These are phyloP conservation scores for Thereuonema tuberculata DNA, from an alignment of 1,140 invertebrate species.

Conservation along the genomic window DNA sequence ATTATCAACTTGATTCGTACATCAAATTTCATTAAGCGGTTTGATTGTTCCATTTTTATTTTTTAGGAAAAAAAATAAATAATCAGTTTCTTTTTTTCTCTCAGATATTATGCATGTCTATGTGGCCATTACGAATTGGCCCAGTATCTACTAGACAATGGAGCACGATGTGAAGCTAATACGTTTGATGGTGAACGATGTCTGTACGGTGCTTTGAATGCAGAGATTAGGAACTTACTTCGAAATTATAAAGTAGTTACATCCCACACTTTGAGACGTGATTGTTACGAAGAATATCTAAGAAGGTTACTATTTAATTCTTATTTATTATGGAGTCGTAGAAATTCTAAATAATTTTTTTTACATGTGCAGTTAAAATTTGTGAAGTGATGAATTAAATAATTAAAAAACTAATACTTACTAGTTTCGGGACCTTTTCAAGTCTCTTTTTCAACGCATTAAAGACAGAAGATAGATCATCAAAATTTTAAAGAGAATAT, in stretches of 20 bases:
- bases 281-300: slow-evolving; percentile 40
- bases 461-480: no score
- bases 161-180: slow-evolving; percentile 42
- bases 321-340: background rate
- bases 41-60: no score
- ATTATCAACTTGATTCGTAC: no score
- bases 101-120: slow-evolving; percentile 42
- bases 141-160: slow-evolving; percentile 38
- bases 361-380: no score
- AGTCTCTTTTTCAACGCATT: no score
- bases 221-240: slow-evolving; percentile 36
- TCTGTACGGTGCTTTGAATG: slow-evolving; percentile 41
- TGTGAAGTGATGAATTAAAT: no score
- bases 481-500: no score
- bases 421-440: no score
- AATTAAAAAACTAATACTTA: no score
- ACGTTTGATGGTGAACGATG: slow-evolving; percentile 46
- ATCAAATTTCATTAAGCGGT: no score
- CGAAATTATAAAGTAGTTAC: slow-evolving; percentile 37
- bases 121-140: slow-evolving; percentile 41
- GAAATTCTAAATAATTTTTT: no score
- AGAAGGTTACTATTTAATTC: slow-evolving; percentile 28
- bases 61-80: no score
- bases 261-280: slow-evolving; percentile 33
- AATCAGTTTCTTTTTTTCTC: background rate